Evolutionary conservation across 2,888 invertebrate genomes (phyloP), one percentile per base, ranked within the genome.

Genomic region (Diogma glabrata): DNA sequence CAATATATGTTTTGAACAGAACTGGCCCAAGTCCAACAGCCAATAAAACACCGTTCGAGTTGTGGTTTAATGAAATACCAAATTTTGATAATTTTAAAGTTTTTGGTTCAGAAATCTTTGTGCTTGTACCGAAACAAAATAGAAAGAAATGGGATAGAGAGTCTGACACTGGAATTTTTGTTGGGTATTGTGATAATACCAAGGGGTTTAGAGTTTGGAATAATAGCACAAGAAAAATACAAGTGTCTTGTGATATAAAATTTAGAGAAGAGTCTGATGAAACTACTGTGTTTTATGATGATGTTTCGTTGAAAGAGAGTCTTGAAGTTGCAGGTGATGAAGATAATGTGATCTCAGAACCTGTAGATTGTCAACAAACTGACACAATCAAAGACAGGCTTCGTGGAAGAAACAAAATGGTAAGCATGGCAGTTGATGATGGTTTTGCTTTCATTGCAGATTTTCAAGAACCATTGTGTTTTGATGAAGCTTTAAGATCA

Each of bases 1-100:
- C 62, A 8, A 57, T 59, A 0, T 64, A 63, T 51, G 49, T 63
- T 16, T 49, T 65, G 2, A 65, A 65, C 46, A 52, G 63, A 30
- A 62, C 51, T 1, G 59, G 57, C 16, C 54, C 54, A 38, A 57
- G 53, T 28, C 16, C 53, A 10, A 47, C 53, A 8, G 38, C 47
- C n/a, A 22, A 50, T 12, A 58, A 56, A 51, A 54, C 57, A 33
- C 57, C 60, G 16, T 56, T 50, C 45, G 57, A 59, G 40, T 45
- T 56, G 12, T 59, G 57, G 57, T 51, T 45, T 47, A 52, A 45
- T 22, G 55, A 56, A 46, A 55, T 50, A 17, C 54, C 56, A 20
- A 38, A 33, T 9, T 7, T 57, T 17, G 28, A 50, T n/a, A 55
- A 60, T 43, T 48, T 61, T 2, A 57, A 52, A 53, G 50, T 60